Percentiles rank a stretch among this genome's conserved stretches.
phyloP scores from a whole-genome alignment of 2,797 vertebrate species.

The Trichosurus vulpecula region DNA sequence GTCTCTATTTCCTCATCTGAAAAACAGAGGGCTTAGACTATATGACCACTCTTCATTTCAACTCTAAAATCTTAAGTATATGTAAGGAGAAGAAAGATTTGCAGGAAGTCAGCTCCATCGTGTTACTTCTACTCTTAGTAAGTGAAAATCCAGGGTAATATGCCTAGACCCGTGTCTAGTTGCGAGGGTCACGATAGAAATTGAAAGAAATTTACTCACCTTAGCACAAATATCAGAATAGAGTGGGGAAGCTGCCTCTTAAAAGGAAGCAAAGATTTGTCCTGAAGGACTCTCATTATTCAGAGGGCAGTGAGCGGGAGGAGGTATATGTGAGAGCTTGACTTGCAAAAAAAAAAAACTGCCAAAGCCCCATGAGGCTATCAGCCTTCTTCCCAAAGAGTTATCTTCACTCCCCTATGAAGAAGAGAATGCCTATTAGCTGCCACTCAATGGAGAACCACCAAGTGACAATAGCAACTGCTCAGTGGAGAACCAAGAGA shows the following conservation, averaged over 20 bases:
- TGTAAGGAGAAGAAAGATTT: neutral
- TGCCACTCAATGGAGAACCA: neutral
- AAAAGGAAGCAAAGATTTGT: neutral
- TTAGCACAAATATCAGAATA: neutral
- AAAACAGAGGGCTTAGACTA: neutral
- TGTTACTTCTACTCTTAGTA: neutral
- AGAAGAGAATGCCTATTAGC: neutral
- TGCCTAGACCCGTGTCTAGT: neutral
- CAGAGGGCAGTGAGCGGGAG: neutral
- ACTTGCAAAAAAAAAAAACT: neutral
- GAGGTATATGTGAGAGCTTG: neutral
- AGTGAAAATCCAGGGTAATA: neutral
- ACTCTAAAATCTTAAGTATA: neutral
- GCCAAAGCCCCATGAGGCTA: neutral
- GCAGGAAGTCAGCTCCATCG: neutral
- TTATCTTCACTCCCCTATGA: neutral
- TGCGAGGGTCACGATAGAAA: neutral
- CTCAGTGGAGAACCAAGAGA: neutral
- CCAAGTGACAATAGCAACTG: neutral
- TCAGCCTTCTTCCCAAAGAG: neutral
- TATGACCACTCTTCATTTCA: neutral
- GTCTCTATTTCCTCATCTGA: neutral
- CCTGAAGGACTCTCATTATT: neutral
- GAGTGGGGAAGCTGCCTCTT: neutral
- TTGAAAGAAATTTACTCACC: neutral